Conservation (phyloP, 2,797 vertebrate species). For the Oreonectes daqikongensis region DNA sequence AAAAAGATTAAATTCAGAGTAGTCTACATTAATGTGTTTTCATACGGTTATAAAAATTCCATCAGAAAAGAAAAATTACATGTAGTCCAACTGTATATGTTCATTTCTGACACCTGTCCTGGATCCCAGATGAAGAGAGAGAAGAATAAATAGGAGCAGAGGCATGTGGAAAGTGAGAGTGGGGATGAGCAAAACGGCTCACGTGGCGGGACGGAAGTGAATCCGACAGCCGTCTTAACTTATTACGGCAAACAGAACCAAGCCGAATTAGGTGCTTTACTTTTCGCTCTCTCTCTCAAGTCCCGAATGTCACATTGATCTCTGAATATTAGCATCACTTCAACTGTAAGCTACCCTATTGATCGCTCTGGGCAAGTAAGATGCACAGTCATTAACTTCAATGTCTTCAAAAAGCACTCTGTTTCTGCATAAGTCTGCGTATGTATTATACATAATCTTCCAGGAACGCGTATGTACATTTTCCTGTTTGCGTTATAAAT, state of each 20-base stretch:
- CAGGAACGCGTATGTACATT: slow-evolving; percentile 1
- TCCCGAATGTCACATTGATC: slow-evolving; percentile 66
- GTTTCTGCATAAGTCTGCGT: slow-evolving; percentile 54
- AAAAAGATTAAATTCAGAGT: neutral
- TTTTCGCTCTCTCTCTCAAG: slow-evolving; percentile 62
- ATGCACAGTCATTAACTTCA: slow-evolving; percentile 56
- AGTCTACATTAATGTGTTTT: neutral
- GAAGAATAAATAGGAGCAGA: slow-evolving; percentile 29
- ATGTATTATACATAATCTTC: slow-evolving; percentile 50
- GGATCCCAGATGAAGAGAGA: slow-evolving; percentile 47
- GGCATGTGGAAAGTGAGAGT: slow-evolving; percentile 36
- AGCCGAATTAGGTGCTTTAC: slow-evolving; percentile 74
- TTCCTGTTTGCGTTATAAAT: neutral
- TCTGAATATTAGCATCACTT: slow-evolving; percentile 69
- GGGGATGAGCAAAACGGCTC: slow-evolving; percentile 60
- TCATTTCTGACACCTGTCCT: neutral
- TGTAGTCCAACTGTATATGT: neutral
- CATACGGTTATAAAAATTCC: slow-evolving; percentile 6
- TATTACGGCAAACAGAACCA: slow-evolving; percentile 75
- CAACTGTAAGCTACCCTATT: slow-evolving; percentile 66
- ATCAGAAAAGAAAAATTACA: slow-evolving; percentile 13
- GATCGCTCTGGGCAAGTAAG: slow-evolving; percentile 62
- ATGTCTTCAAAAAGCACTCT: slow-evolving; percentile 47
- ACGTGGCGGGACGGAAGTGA: slow-evolving; percentile 69
- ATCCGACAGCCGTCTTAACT: slow-evolving; percentile 77